Evolutionary conservation across 2,113 vertebrate genomes (phyloP).

Genomic region (Rhinopithecus roxellana): DNA sequence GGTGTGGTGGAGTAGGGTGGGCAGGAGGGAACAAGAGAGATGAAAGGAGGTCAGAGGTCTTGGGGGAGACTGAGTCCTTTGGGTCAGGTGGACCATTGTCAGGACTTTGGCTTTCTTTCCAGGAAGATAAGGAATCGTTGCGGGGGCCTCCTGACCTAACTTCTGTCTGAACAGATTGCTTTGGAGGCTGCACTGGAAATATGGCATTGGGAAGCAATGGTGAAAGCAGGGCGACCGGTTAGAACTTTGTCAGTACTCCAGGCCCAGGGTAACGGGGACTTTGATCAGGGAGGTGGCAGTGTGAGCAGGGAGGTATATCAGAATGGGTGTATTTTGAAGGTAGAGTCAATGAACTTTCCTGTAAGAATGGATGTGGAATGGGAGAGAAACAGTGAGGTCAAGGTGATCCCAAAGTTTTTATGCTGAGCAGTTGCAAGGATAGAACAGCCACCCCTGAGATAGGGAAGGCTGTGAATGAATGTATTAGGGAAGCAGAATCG

Average conservation of each 20-base stretch:
- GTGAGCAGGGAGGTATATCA: not conserved
- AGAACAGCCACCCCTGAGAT: not conserved
- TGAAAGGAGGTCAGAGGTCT: not conserved
- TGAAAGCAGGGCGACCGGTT: not conserved
- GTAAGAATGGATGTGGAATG: not conserved
- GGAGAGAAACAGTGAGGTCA: not conserved
- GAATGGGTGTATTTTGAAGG: not conserved
- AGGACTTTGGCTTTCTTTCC: not conserved
- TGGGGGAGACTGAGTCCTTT: not conserved
- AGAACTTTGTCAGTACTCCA: not conserved
- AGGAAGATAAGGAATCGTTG: not conserved
- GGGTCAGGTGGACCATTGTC: not conserved
- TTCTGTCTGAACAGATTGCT: not conserved
- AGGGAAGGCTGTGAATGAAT: not conserved
- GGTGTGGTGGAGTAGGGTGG: not conserved
- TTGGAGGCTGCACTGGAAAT: not conserved
- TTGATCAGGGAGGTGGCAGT: not conserved
- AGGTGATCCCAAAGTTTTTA: not conserved
- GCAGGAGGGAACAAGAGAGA: not conserved
- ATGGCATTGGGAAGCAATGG: not conserved
- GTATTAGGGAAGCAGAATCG: not conserved
- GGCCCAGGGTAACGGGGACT: not conserved
- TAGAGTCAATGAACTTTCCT: not conserved
- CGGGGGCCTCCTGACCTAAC: not conserved
- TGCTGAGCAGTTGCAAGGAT: not conserved